These are phyloP conservation scores for Tubulanus polymorphus DNA, from an alignment of 2,888 invertebrate species.

Conservation along the genomic window DNA sequence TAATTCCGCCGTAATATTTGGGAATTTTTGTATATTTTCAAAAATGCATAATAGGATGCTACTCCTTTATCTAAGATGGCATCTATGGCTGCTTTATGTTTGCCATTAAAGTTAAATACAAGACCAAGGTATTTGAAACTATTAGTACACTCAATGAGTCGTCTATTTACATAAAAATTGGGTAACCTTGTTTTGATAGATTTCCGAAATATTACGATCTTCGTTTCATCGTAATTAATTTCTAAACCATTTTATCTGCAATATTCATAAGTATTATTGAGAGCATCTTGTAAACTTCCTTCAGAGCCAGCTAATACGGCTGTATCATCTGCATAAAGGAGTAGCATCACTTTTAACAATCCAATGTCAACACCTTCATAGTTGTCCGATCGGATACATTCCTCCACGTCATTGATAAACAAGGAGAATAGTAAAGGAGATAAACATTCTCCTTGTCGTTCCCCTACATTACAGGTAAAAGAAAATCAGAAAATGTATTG, in stretches of 20 bases:
- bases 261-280: no score
- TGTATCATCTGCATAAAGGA: no score
- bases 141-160: background rate
- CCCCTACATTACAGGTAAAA: conserved; percentile 9
- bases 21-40: no score
- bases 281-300: no score
- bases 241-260: no score
- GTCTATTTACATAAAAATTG: background rate
- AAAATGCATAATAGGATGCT: no score
- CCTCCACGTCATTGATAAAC: conserved; percentile 15
- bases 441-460: conserved; percentile 13
- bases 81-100: background rate
- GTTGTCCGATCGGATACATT: no score
- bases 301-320: no score
- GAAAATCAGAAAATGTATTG: conserved; percentile 6
- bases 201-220: background rate
- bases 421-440: conserved; percentile 13
- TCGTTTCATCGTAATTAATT: background rate
- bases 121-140: background rate
- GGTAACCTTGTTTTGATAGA: background rate
- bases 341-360: no score
- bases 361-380: no score
- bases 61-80: no score
- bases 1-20: no score
- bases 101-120: background rate